These are phyloP conservation scores for Kryptolebias marmoratus DNA, from an alignment of 2,113 vertebrate species.

Conservation along the genomic window DNA sequence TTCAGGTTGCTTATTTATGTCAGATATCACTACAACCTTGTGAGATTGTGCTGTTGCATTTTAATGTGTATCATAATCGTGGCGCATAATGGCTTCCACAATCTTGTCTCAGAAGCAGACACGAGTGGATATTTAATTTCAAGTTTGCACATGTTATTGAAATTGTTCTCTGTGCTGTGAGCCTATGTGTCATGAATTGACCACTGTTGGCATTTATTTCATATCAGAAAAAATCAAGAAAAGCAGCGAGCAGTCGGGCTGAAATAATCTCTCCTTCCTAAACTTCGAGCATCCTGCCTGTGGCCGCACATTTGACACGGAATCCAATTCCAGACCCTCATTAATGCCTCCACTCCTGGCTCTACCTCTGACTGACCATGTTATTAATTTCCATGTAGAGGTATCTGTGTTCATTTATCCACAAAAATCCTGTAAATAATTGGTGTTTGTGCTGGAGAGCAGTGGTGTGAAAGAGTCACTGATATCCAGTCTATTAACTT, in stretches of 20 bases:
- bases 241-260: neutral
- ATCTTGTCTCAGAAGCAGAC: too few species aligned
- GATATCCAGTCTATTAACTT: constrained; percentile 85
- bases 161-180: too few species aligned
- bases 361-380: constrained; percentile 17
- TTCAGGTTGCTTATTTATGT: too few species aligned
- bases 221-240: neutral
- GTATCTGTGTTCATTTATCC: constrained; percentile 69
- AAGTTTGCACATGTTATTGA: too few species aligned
- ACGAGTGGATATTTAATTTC: too few species aligned
- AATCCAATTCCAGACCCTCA: constrained; percentile 25
- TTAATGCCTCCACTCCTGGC: constrained; percentile 16
- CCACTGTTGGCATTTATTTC: neutral
- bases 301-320: constrained; percentile 2
- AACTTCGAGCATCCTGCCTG: constrained; percentile 7
- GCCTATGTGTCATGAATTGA: neutral
- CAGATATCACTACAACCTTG: too few species aligned
- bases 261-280: constrained; percentile 12
- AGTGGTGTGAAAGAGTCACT: constrained; percentile 73
- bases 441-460: constrained; percentile 63
- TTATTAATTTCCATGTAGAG: constrained; percentile 53
- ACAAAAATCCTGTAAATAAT: constrained; percentile 72
- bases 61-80: too few species aligned
- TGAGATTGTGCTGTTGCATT: too few species aligned
- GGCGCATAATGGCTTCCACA: too few species aligned